A percentile compares a stretch with the other conserved stretches of the same genome.
These are phyloP conservation scores for Ips nitidus DNA, from an alignment of 1,140 invertebrate genomes.

Conservation along the genomic window DNA sequence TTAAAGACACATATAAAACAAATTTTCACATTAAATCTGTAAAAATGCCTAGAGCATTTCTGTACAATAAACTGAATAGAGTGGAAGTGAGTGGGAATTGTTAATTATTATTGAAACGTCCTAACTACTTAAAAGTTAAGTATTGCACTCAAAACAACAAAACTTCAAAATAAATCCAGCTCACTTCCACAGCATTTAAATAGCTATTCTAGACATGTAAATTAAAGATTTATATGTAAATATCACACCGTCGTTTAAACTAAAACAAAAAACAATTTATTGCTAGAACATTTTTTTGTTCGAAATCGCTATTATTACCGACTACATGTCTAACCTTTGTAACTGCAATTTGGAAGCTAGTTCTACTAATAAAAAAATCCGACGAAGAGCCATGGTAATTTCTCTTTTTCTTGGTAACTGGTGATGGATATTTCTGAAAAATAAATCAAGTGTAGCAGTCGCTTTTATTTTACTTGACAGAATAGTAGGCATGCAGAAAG, in stretches of 20 bases:
- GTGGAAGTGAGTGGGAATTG: not conserved
- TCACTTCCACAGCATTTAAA: too few relatives aligned
- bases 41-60: slow-evolving; percentile 4
- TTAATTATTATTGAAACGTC: not conserved
- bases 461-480: too few relatives aligned
- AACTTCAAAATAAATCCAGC: slow-evolving; percentile 6
- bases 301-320: slow-evolving; percentile 29
- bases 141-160: not conserved
- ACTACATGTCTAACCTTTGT: slow-evolving; percentile 7
- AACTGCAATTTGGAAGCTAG: slow-evolving; percentile 31
- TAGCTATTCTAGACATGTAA: too few relatives aligned
- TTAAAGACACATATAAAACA: not conserved
- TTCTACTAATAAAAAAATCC: slow-evolving; percentile 20
- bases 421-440: slow-evolving; percentile 23
- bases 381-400: slow-evolving; percentile 20
- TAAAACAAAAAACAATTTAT: slow-evolving; percentile 45
- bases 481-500: too few relatives aligned
- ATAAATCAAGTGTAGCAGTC: slow-evolving; percentile 18
- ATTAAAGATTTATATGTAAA: slow-evolving; percentile 15
- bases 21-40: not conserved
- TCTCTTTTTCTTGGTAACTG: slow-evolving; percentile 9
- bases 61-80: slow-evolving; percentile 33
- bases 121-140: not conserved
- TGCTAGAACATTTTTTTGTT: slow-evolving; percentile 48
- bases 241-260: slow-evolving; percentile 34